Base-by-base conservation (phyloP, 2,888 invertebrate species). In the Labia minor region DNA sequence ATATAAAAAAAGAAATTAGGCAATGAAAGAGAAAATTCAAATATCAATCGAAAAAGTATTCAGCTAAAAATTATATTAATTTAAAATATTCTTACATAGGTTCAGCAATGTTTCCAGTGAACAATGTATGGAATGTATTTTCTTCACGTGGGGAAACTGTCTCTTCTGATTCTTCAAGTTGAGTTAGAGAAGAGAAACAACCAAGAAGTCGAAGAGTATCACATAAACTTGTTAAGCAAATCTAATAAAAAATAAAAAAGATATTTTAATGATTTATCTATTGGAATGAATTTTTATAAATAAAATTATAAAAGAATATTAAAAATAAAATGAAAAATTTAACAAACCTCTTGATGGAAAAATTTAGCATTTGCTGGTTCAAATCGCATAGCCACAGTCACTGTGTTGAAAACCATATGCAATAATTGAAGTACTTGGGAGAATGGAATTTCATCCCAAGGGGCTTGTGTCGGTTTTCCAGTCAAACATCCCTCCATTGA, bases 301-400 rank as follows among this genome's bases (percentile, higher is more conserved):
- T 37, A 68, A 21, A 61, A 19, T 61, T 18, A 37, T 18, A 19
- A 65, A 8, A 65, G 18, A 21, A 67, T 63, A 37, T 16, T 63
- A 37, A 19, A 20, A 21, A 61, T 20, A 33, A 67, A n/a, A n/a
- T 49, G 64, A 67, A 68, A 62, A 63, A 65, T 18, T 33, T 75
- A 75, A n/a, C n/a, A n/a, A 73, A 90, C 90, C 84, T 99, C 98
- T 71, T 93, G 90, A 75, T 95, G 89, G 81, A 99, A 99, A 81
- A 95, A 95, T 77, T 95, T 95, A 0, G 98, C 98, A 78, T 99
- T 99, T 0, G 97, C 97, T 1, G 99, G 99, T 78, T 99, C 99
- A 76, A 96, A 99, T 72, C 99, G 83, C 98, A 99, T 98, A 1
- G 97, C 96, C 0, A 96, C 93, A 69, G 94, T 92, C 71, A 99